Conservation (phyloP, 2,888 invertebrate genomes). For the Limnephilus rhombicus region DNA sequence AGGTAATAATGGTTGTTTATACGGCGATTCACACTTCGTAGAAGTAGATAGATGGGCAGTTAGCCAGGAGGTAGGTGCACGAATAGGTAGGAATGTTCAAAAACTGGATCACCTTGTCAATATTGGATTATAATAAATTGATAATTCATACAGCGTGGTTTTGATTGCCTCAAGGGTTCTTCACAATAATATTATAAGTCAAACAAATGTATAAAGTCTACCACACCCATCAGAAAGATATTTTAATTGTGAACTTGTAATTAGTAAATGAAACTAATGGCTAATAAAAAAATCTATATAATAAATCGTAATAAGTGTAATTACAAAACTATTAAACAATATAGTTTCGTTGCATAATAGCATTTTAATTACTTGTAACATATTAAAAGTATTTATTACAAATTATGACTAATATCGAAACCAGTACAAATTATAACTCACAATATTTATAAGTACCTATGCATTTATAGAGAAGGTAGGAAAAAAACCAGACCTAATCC, state of each 20-base stretch:
- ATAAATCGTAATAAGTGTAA: neutral
- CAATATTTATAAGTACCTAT: neutral
- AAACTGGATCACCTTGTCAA: too few relatives aligned
- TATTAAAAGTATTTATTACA: neutral
- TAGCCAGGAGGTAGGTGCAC: too few relatives aligned
- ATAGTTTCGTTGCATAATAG: neutral
- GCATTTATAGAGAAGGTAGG: neutral
- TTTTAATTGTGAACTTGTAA: neutral
- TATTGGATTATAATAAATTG: neutral
- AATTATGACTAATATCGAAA: neutral
- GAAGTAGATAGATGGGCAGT: too few relatives aligned
- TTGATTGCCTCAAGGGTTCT: neutral
- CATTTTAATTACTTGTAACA: neutral
- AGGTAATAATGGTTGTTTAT: neutral
- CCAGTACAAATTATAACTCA: neutral
- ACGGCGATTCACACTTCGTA: neutral
- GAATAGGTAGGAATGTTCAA: too few relatives aligned
- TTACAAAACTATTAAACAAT: too few relatives aligned
- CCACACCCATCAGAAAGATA: neutral
- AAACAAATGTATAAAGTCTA: neutral
- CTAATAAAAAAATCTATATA: neutral
- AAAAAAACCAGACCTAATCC: neutral
- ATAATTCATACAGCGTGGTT: neutral
- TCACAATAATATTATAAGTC: neutral
- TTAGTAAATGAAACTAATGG: neutral